Evolutionary conservation across 2,113 vertebrate species (phyloP), one percentile per base, ranked within the genome.

Genomic region (Lagenorhynchus albirostris): DNA sequence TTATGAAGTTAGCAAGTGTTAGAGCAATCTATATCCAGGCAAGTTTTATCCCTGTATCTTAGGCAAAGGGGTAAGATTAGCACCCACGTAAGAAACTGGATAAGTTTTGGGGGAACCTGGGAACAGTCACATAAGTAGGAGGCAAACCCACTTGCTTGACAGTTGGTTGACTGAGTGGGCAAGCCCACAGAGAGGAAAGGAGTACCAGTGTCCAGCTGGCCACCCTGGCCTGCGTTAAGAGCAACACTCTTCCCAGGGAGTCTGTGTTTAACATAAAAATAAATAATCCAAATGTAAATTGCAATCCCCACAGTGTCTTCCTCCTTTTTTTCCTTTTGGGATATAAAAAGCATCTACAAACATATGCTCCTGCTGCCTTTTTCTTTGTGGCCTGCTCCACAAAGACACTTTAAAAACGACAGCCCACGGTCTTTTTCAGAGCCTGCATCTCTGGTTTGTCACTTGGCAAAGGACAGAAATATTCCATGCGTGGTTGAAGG

Each of bases 321-420:
- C 9, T 96, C 44, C 55, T 92, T 47, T 80, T 29, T 91, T 77
- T 63, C 10, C 5, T 50, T 80, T 62, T 77, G 82, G 38, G 70
- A 85, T 97, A 93, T 93, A 94, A 97, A 97, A 97, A 92, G 60
- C 25, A 93, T 81, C 81, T 85, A 80, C 38, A 97, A 94, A 94
- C 71, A 95, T 89, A 81, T 85, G 85, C 31, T 91, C 53, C 96
- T 91, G 58, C 44, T 1, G 14, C 53, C 55, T 84, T 67, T 92
- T 94, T 95, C 88, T 87, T 44, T 80, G 47, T 90, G 70, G 70
- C 23, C 44, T 23, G 81, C 88, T 77, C 29, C 23, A 91, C 11
- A 38, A 91, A 81, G 60, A 89, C 83, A 55, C 86, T 88, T 76
- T 10, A 79, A 86, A 67, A 96, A 90, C 17, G 50, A 58, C 88